Base-by-base conservation (phyloP, 2,113 vertebrate genomes). In the Planiliza haematocheilus region DNA sequence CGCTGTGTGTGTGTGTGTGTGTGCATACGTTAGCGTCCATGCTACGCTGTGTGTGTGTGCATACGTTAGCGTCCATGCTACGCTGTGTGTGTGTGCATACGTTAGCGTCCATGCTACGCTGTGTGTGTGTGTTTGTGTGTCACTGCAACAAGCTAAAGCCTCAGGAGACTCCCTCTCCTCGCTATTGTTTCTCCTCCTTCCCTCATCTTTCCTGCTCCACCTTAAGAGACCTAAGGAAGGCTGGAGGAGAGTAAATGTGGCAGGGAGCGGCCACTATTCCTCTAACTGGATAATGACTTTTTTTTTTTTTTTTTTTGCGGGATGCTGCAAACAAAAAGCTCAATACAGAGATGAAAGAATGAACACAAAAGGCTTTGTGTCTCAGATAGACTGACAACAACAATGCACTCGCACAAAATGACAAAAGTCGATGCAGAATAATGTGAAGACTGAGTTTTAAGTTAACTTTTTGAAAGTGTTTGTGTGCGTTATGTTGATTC, bases 121-220 rank as follows among this genome's bases (percentile, higher is more conserved):
- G 63, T 17, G 79, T 78, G 62, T 79, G 73, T 86, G 59, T 62
- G 61, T 41, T n/a, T n/a, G n/a, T n/a, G n/a, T n/a, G 84, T 88
- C 74, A 82, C 74, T 63, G 56, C 82, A 74, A 79, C 69, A 38
- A 74, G 70, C 30, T 1, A 61, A 7, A 18, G 72, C 80, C 72
- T 49, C 16, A 43, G 73, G 79, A 76, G 57, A 64, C 9, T 1
- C 57, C 39, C 36, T 39, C 74, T 70, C 36, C 73, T 66, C 34
- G 46, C 41, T 60, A 39, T 78, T 66, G 17, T 81, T 43, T 21
- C 18, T 49, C n/a, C 18, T 43, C n/a, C 36, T 7, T 2, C 24
- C 5, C n/a, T n/a, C n/a, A n/a, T 30, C 24, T 30, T 30, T 30
- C 24, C 24, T 30, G 24, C 24, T 30, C 5, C 24, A 30, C 24